These are phyloP conservation scores for Neodiprion fabricii DNA, from an alignment of 1,140 invertebrate genomes.

Conservation along the genomic window DNA sequence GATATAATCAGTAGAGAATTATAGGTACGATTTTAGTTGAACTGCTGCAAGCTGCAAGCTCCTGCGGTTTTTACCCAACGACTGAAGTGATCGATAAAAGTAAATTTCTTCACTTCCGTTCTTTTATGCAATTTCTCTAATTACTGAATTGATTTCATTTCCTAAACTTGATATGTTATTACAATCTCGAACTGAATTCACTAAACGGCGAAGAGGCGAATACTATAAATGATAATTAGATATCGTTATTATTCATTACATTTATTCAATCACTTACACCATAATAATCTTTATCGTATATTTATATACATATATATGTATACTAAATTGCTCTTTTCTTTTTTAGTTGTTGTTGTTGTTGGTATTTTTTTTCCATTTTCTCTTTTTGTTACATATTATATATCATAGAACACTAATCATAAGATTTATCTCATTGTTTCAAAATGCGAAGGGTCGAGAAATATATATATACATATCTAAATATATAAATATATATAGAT, in stretches of 20 bases:
- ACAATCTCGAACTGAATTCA: not conserved
- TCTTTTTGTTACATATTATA: not conserved
- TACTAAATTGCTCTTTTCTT: not conserved
- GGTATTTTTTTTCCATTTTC: not conserved
- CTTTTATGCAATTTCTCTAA: no score
- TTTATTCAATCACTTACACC: slow-evolving; percentile 5
- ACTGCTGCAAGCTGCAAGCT: no score
- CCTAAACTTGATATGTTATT: not conserved
- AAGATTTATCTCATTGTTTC: not conserved
- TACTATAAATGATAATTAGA: not conserved
- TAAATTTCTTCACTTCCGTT: no score
- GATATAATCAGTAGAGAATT: no score
- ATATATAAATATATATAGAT: no score
- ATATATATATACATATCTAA: no score
- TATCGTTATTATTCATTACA: not conserved
- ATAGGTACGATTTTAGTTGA: no score
- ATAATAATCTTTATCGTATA: not conserved
- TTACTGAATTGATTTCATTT: no score
- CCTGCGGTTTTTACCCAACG: no score
- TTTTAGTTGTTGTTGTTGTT: not conserved
- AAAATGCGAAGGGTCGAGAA: not conserved
- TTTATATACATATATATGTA: no score
- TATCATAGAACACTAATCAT: not conserved
- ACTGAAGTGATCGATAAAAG: no score
- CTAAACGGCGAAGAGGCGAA: not conserved